Conservation (phyloP, 53 echinoderm and acorn worm genomes). For the Mesocentrotus franciscanus region DNA sequence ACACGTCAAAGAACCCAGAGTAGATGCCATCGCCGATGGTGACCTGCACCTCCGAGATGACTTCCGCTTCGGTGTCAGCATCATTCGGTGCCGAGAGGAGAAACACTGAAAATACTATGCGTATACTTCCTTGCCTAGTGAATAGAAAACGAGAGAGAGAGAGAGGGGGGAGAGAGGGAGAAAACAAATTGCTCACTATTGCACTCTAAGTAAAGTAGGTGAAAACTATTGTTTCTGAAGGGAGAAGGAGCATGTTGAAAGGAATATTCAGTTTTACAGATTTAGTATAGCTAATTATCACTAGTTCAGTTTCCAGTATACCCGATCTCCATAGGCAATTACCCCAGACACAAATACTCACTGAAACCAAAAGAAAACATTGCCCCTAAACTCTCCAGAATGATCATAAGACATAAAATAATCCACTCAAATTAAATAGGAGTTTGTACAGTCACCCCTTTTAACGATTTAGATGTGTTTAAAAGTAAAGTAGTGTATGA, state of each 20-base stretch:
- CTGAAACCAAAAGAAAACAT: neutral
- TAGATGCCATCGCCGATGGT: constrained; percentile 20
- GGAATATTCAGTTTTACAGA: neutral
- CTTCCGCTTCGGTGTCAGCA: constrained; percentile 33
- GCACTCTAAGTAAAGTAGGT: too few relatives aligned
- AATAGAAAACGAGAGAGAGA: neutral
- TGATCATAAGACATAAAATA: neutral
- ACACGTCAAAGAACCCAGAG: neutral
- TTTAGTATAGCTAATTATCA: neutral
- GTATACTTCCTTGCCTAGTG: constrained; percentile 40
- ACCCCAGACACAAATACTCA: neutral
- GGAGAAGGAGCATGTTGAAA: neutral
- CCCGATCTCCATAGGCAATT: neutral
- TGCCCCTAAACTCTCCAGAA: neutral
- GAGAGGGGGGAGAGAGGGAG: neutral
- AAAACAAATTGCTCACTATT: neutral
- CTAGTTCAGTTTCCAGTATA: neutral
- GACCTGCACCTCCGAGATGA: constrained; percentile 56
- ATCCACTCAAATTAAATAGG: neutral
- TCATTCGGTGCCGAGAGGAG: constrained; percentile 20
- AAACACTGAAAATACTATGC: constrained; percentile 3
- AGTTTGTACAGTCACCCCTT: neutral
- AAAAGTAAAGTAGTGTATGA: neutral
- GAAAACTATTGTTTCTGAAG: neutral
- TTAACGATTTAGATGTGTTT: neutral